phyloP scores from a whole-genome alignment of 2,888 invertebrate genomes.

The Diplolepis rosae region DNA sequence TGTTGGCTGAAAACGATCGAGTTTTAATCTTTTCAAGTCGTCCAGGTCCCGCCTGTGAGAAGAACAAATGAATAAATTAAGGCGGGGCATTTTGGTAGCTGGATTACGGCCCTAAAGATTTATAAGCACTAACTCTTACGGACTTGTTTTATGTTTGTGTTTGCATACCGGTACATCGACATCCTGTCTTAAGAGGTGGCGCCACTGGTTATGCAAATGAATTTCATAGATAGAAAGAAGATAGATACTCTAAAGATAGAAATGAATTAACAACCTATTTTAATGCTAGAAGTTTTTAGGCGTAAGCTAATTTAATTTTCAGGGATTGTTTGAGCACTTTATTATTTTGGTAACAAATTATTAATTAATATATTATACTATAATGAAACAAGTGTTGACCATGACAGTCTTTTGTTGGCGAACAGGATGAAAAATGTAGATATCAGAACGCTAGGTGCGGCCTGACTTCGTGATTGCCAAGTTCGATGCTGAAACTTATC shows the following conservation, averaged over 20 bases:
- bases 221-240: conserved; percentile 28
- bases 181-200: conserved; percentile 46
- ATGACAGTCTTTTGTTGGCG: neutral
- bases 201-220: conserved; percentile 62
- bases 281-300: too few species aligned
- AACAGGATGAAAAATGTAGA: neutral
- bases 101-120: conserved; percentile 62
- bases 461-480: conserved; percentile 60
- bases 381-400: neutral
- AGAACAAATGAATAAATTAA: conserved; percentile 72
- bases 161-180: neutral
- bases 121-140: conserved; percentile 62
- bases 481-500: conserved; percentile 61
- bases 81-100: conserved; percentile 69
- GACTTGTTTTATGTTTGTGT: conserved; percentile 34
- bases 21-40: conserved; percentile 67
- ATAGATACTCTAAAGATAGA: neutral
- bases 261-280: conserved; percentile 6
- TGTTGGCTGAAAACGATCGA: conserved; percentile 29
- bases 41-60: conserved; percentile 64
- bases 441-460: conserved; percentile 60
- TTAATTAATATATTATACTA: neutral
- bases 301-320: neutral
- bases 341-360: neutral
- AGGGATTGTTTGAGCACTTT: neutral